Conservation (phyloP, 2,113 vertebrate species). For the Platysternon megacephalum region DNA sequence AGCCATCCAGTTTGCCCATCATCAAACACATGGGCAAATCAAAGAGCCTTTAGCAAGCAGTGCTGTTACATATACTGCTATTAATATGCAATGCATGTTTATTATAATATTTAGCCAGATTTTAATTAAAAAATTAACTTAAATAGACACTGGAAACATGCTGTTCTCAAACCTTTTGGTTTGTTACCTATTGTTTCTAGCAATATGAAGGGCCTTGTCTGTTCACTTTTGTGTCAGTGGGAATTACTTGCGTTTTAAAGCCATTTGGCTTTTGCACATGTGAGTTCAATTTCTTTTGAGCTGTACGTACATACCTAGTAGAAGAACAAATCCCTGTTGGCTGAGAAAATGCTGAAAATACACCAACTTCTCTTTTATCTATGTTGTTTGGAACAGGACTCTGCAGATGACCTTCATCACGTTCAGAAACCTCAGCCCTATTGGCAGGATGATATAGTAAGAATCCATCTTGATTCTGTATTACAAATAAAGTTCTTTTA, state of each 20-base stretch:
- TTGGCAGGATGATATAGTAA: slow-evolving; percentile 83
- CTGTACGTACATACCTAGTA: accelerated
- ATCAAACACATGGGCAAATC: not conserved
- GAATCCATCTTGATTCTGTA: not conserved
- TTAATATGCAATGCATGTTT: not conserved
- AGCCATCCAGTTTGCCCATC: not conserved
- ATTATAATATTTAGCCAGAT: not conserved
- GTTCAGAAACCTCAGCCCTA: slow-evolving; percentile 74
- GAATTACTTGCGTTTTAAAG: not conserved
- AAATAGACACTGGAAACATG: not conserved
- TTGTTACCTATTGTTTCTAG: not conserved
- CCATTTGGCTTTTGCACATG: accelerated
- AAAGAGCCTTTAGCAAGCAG: not conserved
- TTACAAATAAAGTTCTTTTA: not conserved
- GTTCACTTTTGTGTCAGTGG: not conserved
- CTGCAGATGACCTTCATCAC: slow-evolving; percentile 59
- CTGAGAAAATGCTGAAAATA: not conserved
- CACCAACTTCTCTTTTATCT: not conserved
- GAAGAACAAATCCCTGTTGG: not conserved
- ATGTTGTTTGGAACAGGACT: slow-evolving; percentile 67
- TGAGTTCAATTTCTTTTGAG: not conserved
- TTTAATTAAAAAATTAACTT: not conserved
- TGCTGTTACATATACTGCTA: not conserved
- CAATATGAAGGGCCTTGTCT: not conserved
- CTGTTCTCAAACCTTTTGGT: not conserved